Percentiles rank a stretch among this genome's conserved stretches.
These are phyloP conservation scores for Chrysogorgia sp. DNA, from an alignment of 92 coral and sea anemone species.

Conservation along the genomic window DNA sequence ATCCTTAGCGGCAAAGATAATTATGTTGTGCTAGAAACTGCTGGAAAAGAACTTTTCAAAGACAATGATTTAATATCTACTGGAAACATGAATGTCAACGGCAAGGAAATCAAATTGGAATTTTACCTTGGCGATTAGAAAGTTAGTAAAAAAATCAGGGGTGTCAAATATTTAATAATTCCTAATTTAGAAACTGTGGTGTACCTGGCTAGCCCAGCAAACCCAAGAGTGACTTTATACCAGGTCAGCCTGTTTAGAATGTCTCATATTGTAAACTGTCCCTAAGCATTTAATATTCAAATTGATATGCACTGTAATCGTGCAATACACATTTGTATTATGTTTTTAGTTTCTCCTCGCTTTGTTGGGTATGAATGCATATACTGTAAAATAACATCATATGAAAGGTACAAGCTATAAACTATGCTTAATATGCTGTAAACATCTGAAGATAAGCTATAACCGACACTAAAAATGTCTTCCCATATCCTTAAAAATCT, in stretches of 20 bases:
- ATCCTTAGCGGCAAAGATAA: slow-evolving; percentile 39
- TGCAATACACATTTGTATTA: not conserved
- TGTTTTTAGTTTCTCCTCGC: slow-evolving; percentile 29
- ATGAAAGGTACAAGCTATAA: slow-evolving; percentile 34
- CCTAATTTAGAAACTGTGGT: no score
- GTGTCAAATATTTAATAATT: not conserved
- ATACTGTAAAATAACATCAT: slow-evolving; percentile 29
- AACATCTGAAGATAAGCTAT: no score
- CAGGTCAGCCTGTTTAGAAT: no score
- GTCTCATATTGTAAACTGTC: no score
- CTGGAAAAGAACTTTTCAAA: slow-evolving; percentile 23
- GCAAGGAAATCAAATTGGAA: slow-evolving; percentile 38
- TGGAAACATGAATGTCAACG: slow-evolving; percentile 32
- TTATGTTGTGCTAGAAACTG: slow-evolving; percentile 30
- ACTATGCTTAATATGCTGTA: no score
- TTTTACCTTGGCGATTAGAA: slow-evolving; percentile 40
- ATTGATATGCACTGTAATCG: no score
- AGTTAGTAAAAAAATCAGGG: slow-evolving; percentile 5
- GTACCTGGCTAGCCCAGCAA: no score
- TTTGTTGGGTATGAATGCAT: slow-evolving; percentile 39
- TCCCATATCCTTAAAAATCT: no score
- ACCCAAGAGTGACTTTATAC: no score
- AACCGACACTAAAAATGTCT: no score
- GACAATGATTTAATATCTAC: slow-evolving; percentile 25
- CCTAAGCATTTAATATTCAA: no score